Evolutionary conservation across 2,113 vertebrate genomes (phyloP).

Genomic region (Varanus salvator): DNA sequence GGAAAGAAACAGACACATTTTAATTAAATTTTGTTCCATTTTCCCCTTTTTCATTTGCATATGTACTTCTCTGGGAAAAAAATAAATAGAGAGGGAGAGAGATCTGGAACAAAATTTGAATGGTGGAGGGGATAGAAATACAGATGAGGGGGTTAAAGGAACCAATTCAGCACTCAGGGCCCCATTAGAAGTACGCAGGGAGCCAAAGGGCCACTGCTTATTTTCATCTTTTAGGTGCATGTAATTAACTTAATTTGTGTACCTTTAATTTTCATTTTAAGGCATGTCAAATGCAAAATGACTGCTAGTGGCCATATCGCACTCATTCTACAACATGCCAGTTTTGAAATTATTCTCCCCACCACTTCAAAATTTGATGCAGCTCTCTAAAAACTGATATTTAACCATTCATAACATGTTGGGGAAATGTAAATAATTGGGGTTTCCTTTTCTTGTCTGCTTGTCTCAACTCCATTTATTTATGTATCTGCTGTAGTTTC

Average conservation of each 20-base stretch:
- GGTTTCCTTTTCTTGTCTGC: background rate
- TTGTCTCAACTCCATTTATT: background rate
- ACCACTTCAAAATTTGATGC: background rate
- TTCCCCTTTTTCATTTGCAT: constrained; percentile 68
- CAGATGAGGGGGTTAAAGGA: constrained; percentile 3
- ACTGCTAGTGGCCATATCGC: constrained; percentile 1
- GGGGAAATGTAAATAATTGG: constrained; percentile 9
- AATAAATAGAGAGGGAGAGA: constrained; percentile 64
- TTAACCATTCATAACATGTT: background rate
- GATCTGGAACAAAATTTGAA: constrained; percentile 40
- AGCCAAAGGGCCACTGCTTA: constrained; percentile 18
- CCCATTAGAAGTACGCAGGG: constrained; percentile 16
- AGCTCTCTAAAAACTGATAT: background rate
- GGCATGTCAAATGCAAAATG: constrained; percentile 8
- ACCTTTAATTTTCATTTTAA: background rate
- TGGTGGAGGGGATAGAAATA: constrained; percentile 6
- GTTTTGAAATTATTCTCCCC: constrained; percentile 9
- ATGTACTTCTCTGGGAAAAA: constrained; percentile 57
- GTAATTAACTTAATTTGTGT: constrained; percentile 30
- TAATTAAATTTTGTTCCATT: constrained; percentile 73
- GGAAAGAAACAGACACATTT: constrained; percentile 75
- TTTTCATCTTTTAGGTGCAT: constrained; percentile 34
- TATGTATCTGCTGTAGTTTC: background rate
- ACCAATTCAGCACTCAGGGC: background rate
- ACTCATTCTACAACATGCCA: constrained; percentile 6